phyloP scores from a whole-genome alignment of 2,888 invertebrate species.

The Eulithis testata region DNA sequence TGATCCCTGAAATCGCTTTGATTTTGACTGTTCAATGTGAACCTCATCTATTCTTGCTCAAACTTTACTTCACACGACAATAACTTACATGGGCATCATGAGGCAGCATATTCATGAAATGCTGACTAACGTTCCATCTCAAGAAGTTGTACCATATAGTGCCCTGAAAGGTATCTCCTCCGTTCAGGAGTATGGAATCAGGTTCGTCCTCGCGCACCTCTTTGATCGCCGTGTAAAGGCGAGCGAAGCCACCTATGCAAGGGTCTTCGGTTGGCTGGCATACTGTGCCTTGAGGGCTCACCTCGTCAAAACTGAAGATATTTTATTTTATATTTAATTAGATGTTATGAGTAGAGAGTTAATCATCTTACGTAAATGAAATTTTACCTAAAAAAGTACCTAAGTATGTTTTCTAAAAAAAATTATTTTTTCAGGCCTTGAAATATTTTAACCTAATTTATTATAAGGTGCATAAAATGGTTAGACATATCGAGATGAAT shows the following conservation, averaged over 20 bases:
- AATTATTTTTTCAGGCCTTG: no score
- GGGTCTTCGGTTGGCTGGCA: conserved; percentile 75
- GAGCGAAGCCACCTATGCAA: conserved; percentile 89
- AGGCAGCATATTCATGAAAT: conserved; percentile 90
- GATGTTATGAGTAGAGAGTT: no score
- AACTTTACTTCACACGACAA: not conserved
- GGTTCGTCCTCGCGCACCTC: conserved; percentile 83
- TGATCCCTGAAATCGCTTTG: no score
- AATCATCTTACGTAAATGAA: no score
- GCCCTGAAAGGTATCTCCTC: conserved; percentile 88
- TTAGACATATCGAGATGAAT: no score
- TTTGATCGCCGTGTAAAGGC: conserved; percentile 86
- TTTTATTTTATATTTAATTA: no score
- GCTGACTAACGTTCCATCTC: conserved; percentile 89
- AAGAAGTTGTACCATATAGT: conserved; percentile 91
- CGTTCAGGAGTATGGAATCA: conserved; percentile 86
- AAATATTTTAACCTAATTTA: not conserved
- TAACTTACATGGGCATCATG: conserved; percentile 90
- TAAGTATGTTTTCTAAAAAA: no score
- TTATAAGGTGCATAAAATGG: not conserved
- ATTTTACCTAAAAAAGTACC: no score
- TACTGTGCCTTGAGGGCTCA: conserved; percentile 81
- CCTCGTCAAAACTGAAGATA: conserved; percentile 85
- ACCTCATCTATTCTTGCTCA: no score
- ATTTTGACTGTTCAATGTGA: no score